These are phyloP conservation scores for Sterrhoptilus dennistouni DNA, from an alignment of 2,113 vertebrate species.

Conservation along the genomic window DNA sequence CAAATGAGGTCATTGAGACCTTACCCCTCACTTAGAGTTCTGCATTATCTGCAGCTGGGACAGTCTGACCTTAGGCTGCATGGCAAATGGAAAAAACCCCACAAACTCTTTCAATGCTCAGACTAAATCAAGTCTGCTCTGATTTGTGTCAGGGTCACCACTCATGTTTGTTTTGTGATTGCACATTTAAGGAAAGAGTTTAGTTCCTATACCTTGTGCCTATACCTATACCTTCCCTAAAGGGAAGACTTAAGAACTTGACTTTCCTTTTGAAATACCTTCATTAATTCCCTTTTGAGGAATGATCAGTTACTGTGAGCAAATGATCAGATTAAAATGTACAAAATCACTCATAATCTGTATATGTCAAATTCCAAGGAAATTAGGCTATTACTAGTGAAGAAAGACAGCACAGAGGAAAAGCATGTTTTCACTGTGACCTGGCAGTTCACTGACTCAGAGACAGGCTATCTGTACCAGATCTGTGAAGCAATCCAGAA, in stretches of 20 bases:
- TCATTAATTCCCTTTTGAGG: constrained; percentile 9
- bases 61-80: not conserved
- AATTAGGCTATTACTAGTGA: constrained; percentile 37
- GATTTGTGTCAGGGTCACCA: not conserved
- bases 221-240: too few relatives aligned
- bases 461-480: constrained; percentile 28
- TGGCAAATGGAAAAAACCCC: not conserved
- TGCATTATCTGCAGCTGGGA: not conserved
- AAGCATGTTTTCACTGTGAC: constrained; percentile 22
- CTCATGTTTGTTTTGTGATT: not conserved
- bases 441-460: constrained; percentile 46
- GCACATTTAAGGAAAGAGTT: not conserved
- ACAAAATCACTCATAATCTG: constrained; percentile 30
- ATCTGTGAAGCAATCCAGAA: constrained; percentile 53
- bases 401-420: constrained; percentile 48
- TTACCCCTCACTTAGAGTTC: not conserved
- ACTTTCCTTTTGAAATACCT: not conserved
- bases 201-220: not conserved
- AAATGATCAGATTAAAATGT: constrained; percentile 30
- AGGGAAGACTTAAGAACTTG: not conserved
- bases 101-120: not conserved
- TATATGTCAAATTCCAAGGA: constrained; percentile 44
- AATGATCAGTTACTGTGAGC: not conserved
- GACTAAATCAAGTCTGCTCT: not conserved
- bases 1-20: not conserved